Conservation (phyloP, 2,888 invertebrate species). For the Sphaerophoria rueppellii region DNA sequence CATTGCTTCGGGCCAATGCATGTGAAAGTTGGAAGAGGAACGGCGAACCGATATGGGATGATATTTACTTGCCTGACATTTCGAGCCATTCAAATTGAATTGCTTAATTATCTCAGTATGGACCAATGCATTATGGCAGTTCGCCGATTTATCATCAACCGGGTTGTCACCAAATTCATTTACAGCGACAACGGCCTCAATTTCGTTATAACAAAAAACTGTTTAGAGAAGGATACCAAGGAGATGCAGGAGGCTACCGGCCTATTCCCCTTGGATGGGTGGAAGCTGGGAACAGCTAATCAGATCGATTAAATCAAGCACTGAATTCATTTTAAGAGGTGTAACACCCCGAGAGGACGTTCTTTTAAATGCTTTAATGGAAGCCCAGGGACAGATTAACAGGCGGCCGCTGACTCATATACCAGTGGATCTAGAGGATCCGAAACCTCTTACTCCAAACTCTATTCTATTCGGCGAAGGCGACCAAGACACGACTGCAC, state of each 20-base stretch:
- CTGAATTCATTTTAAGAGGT: not conserved
- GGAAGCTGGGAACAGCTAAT: not conserved
- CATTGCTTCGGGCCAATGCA: conserved; percentile 22
- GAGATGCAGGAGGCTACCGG: conserved; percentile 5
- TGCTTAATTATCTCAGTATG: conserved; percentile 21
- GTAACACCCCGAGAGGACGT: conserved; percentile 4
- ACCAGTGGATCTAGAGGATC: conserved; percentile 11
- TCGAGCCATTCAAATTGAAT: conserved; percentile 21
- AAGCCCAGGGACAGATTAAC: conserved; percentile 25
- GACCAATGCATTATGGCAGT: conserved; percentile 21
- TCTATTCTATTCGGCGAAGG: conserved; percentile 18
- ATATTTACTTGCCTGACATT: conserved; percentile 33
- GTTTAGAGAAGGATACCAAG: not conserved
- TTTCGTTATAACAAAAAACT: not conserved
- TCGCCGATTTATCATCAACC: conserved; percentile 11
- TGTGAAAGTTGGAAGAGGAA: conserved; percentile 16
- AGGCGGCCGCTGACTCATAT: conserved; percentile 17
- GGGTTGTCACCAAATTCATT: conserved; percentile 6
- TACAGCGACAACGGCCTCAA: conserved; percentile 2
- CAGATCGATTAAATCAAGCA: not conserved
- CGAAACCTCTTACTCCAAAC: conserved; percentile 33
- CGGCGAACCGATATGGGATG: conserved; percentile 33
- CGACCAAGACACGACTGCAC: conserved; percentile 14
- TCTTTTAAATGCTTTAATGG: not conserved
- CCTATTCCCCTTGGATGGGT: not conserved